phyloP scores from a whole-genome alignment of 2,888 invertebrate genomes.

The Tetramorium bicarinatum region DNA sequence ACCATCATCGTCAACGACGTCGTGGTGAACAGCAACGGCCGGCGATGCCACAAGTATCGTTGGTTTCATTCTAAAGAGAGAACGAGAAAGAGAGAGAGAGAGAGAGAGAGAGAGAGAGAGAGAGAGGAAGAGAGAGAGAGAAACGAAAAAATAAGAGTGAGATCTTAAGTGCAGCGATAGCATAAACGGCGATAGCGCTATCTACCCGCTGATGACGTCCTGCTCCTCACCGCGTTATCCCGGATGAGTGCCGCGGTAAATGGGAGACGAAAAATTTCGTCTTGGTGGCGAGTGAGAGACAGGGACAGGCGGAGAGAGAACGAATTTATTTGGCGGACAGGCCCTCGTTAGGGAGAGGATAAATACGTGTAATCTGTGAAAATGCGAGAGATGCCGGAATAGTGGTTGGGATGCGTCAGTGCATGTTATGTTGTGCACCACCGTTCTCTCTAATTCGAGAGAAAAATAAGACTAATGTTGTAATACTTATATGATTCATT shows the following conservation, averaged over 20 bases:
- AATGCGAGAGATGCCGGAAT: constrained; percentile 4
- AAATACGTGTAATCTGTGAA: constrained; percentile 33
- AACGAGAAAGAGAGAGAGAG: background rate
- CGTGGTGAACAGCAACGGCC: constrained; percentile 71
- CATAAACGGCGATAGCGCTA: constrained; percentile 72
- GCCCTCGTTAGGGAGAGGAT: constrained; percentile 31
- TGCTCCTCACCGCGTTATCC: constrained; percentile 46
- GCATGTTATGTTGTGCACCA: background rate
- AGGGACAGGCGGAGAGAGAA: background rate
- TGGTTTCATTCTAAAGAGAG: constrained; percentile 31
- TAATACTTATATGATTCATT: background rate
- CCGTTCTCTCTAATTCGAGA: background rate
- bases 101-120: background rate
- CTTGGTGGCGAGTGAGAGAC: constrained; percentile 25
- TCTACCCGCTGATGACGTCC: constrained; percentile 59
- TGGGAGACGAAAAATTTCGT: constrained; percentile 49
- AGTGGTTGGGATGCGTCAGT: background rate
- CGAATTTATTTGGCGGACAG: constrained; percentile 31
- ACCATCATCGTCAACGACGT: constrained; percentile 67
- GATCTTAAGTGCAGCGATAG: constrained; percentile 83
- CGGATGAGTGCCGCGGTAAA: constrained; percentile 56
- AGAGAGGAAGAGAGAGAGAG: constrained; percentile 13
- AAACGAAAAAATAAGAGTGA: constrained; percentile 62
- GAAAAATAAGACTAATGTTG: background rate
- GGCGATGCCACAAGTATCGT: constrained; percentile 56